phyloP scores from a whole-genome alignment of 2,797 vertebrate genomes.

The Gallinago stenura region DNA sequence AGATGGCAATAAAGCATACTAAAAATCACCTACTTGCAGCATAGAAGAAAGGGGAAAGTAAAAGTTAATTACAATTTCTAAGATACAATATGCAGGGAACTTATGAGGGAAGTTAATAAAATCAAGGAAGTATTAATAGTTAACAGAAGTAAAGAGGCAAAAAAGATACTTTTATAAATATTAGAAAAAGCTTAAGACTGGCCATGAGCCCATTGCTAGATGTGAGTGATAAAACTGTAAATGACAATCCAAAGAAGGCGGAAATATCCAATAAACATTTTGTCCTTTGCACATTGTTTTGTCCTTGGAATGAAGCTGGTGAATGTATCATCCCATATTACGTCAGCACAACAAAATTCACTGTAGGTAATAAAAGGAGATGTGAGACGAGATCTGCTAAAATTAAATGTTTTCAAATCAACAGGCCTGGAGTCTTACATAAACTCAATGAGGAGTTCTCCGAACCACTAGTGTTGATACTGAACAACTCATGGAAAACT shows the following conservation, averaged over 20 bases:
- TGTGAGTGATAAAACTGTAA: conserved; percentile 20
- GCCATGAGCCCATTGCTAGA: conserved; percentile 1
- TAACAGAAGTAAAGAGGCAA: neutral
- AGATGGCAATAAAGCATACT: neutral
- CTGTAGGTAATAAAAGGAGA: conserved; percentile 71
- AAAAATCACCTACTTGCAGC: neutral
- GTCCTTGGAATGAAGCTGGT: conserved; percentile 65
- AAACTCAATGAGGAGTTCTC: conserved; percentile 69
- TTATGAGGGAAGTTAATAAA: neutral
- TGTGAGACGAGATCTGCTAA: conserved; percentile 70
- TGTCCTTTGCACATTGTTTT: conserved; percentile 67
- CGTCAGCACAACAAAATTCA: conserved; percentile 70
- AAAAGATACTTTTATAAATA: conserved; percentile 22
- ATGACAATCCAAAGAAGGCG: conserved; percentile 33
- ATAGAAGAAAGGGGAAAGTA: neutral
- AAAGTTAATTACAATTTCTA: neutral
- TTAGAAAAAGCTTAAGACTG: neutral
- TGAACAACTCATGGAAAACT: conserved; percentile 68
- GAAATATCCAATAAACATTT: conserved; percentile 67
- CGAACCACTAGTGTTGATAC: conserved; percentile 64
- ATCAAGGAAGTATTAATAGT: neutral
- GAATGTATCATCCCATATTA: conserved; percentile 72
- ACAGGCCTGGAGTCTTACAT: conserved; percentile 72
- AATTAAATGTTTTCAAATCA: conserved; percentile 75
- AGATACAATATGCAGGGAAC: neutral